These are phyloP conservation scores for Eupeodes corollae DNA, from an alignment of 1,140 invertebrate genomes.

Conservation along the genomic window DNA sequence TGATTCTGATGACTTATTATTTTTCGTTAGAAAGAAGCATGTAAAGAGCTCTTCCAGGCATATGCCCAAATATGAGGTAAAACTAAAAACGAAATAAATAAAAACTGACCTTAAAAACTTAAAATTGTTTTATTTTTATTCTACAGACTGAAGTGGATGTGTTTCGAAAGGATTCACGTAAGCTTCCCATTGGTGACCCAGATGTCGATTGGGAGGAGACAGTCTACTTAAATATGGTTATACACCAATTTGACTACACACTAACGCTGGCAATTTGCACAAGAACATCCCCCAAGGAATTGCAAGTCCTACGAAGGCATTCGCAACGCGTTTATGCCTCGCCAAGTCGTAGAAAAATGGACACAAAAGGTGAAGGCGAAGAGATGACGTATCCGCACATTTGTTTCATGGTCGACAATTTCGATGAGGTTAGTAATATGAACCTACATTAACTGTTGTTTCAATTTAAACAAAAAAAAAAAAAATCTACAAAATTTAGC, in stretches of 20 bases:
- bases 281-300: constrained; percentile 89
- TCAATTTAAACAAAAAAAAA: neutral
- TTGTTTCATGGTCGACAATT: constrained; percentile 98
- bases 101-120: neutral
- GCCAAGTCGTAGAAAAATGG: constrained; percentile 90
- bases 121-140: constrained; percentile 7
- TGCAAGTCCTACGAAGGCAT: constrained; percentile 86
- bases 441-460: neutral
- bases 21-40: constrained; percentile 88
- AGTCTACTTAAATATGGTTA: constrained; percentile 94
- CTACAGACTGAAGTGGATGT: constrained; percentile 82
- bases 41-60: constrained; percentile 73
- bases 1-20: constrained; percentile 87
- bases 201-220: constrained; percentile 99
- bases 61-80: constrained; percentile 79
- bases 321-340: constrained; percentile 93
- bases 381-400: constrained; percentile 98
- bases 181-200: constrained; percentile 86
- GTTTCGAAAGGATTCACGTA: constrained; percentile 91
- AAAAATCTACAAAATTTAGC: neutral
- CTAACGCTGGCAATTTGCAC: constrained; percentile 95
- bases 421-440: constrained; percentile 71
- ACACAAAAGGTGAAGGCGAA: constrained; percentile 94
- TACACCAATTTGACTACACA: constrained; percentile 97
- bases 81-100: constrained; percentile 4